Conservation (phyloP, 2,888 invertebrate genomes). For the Melieria picta region DNA sequence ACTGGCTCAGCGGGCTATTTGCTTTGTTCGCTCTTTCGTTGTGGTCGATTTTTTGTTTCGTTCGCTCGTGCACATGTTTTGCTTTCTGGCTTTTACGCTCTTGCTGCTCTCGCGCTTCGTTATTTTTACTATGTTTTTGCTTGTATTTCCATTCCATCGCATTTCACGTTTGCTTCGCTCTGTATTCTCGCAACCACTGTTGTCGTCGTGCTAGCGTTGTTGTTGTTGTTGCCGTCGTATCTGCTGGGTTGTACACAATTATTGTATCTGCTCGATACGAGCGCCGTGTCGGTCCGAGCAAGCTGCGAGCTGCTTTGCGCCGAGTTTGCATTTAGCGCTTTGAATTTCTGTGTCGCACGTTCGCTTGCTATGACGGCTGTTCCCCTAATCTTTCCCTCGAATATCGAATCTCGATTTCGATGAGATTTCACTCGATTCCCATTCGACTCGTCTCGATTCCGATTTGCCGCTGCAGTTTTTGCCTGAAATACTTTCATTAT, state of each 20-base stretch:
- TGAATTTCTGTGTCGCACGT: conserved; percentile 38
- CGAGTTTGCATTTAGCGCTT: conserved; percentile 28
- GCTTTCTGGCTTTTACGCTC: no score
- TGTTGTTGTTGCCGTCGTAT: conserved; percentile 38
- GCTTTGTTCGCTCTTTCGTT: no score
- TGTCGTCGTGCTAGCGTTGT: conserved; percentile 22
- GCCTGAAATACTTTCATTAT: conserved; percentile 26
- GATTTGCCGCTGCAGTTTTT: conserved; percentile 19
- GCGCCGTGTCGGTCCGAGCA: conserved; percentile 25
- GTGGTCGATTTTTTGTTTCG: no score
- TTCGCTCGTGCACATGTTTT: neutral
- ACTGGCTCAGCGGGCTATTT: no score
- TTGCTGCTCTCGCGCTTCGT: neutral
- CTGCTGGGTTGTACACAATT: neutral
- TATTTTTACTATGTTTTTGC: neutral
- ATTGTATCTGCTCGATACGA: conserved; percentile 16
- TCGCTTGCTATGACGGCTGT: conserved; percentile 50
- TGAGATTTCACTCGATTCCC: conserved; percentile 50
- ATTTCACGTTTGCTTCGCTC: conserved; percentile 3
- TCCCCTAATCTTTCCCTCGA: conserved; percentile 64
- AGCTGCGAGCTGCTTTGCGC: conserved; percentile 14
- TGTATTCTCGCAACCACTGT: no score
- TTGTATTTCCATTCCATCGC: neutral
- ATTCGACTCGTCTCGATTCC: no score
- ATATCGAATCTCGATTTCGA: conserved; percentile 65